A percentile compares a stretch with the other conserved stretches of the same genome.
Conservation (phyloP, 2,888 invertebrate species). For the Eristalinus aeneus region DNA sequence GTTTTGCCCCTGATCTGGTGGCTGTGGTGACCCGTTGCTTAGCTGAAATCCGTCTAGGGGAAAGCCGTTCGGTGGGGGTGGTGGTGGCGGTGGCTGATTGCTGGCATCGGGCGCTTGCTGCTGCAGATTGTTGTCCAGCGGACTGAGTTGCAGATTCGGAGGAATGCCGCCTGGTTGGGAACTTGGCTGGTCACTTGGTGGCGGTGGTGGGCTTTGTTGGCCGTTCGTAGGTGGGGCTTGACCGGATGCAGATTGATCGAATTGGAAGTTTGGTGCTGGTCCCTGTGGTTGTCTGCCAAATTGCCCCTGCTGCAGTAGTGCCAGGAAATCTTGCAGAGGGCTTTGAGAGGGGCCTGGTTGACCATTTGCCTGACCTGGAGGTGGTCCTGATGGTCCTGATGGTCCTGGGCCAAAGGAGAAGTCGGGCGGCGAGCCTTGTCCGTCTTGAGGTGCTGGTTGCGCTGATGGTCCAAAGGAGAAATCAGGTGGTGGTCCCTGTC, state of each 20-base stretch:
- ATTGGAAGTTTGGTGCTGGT: constrained; percentile 8
- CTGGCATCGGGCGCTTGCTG: constrained; percentile 15
- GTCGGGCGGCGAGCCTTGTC: constrained; percentile 12
- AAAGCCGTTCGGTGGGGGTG: constrained; percentile 17
- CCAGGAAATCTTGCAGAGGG: neutral
- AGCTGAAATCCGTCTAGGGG: constrained; percentile 22
- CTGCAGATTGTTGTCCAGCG: constrained; percentile 42
- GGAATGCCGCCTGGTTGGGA: constrained; percentile 4
- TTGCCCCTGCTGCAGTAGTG: neutral
- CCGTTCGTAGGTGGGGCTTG: neutral
- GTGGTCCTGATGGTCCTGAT: constrained; percentile 17
- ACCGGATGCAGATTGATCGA: constrained; percentile 2
- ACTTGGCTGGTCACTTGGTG: neutral
- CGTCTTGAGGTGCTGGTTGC: neutral
- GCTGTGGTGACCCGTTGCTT: constrained; percentile 11
- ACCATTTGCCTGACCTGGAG: neutral
- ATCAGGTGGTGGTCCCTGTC: neutral
- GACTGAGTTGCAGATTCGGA: constrained; percentile 1
- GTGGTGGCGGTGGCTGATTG: constrained; percentile 22
- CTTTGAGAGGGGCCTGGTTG: neutral
- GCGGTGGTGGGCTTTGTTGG: neutral
- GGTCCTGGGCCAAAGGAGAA: constrained; percentile 19
- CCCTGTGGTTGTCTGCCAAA: neutral
- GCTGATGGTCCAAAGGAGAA: neutral
- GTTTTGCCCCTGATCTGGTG: constrained; percentile 25